phyloP scores from a whole-genome alignment of 2,113 vertebrate genomes.

The Aegotheles bennettii region DNA sequence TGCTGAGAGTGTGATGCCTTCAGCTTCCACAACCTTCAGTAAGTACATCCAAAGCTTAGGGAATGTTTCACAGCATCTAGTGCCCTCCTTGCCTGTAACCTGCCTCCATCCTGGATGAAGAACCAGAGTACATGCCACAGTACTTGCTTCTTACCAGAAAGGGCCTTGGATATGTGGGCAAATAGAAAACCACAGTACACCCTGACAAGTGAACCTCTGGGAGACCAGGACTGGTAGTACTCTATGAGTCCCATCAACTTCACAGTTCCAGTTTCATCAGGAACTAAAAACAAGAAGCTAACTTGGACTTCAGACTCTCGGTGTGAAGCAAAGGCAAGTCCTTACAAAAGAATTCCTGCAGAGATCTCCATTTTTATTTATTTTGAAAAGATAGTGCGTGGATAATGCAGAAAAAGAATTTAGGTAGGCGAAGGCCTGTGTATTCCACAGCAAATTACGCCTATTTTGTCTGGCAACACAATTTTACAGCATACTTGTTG shows the following conservation, averaged over 20 bases:
- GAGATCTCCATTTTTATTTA: not conserved
- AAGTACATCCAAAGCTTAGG: not conserved
- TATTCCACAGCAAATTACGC: not conserved
- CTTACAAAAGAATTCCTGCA: not conserved
- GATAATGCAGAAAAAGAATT: not conserved
- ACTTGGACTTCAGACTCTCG: not conserved
- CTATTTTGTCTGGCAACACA: not conserved
- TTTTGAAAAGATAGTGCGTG: not conserved
- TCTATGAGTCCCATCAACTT: not conserved
- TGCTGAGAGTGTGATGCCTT: not conserved
- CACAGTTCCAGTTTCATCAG: not conserved
- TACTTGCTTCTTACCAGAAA: not conserved
- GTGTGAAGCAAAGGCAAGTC: not conserved
- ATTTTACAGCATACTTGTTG: not conserved
- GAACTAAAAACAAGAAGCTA: not conserved
- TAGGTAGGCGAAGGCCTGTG: not conserved
- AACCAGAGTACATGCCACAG: not conserved
- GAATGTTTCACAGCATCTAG: not conserved
- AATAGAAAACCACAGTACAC: not conserved
- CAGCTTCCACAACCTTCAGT: not conserved
- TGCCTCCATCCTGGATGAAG: not conserved
- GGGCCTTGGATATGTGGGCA: not conserved
- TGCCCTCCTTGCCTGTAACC: not conserved
- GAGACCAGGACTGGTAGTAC: not conserved
- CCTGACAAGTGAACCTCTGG: not conserved